Evolutionary conservation across 2,888 invertebrate genomes (phyloP).

Genomic region (Clunio marinus): DNA sequence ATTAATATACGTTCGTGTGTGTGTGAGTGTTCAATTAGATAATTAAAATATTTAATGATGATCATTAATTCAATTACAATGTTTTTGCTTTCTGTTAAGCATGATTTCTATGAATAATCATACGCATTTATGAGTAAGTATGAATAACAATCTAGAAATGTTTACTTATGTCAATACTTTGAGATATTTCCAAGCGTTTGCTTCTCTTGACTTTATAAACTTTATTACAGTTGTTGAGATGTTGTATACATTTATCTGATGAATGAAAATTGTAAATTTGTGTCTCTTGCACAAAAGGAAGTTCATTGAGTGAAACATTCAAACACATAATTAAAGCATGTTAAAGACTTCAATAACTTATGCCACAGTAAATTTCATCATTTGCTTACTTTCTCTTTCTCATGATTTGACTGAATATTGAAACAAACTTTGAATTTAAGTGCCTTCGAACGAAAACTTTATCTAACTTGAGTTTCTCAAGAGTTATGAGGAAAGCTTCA

Average conservation of each 20-base stretch:
- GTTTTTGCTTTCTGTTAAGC: neutral
- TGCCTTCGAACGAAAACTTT: slow-evolving; percentile 28
- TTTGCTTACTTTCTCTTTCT: neutral
- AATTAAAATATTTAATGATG: neutral
- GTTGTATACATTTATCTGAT: slow-evolving; percentile 9
- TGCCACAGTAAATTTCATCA: neutral
- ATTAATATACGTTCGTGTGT: neutral
- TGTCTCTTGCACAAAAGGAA: neutral
- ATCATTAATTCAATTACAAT: slow-evolving; percentile 8
- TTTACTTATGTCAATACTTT: too few relatives aligned
- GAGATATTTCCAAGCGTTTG: slow-evolving; percentile 15
- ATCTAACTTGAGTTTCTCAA: neutral
- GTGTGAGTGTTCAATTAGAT: neutral
- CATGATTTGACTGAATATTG: slow-evolving; percentile 21
- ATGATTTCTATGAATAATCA: neutral
- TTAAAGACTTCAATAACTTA: neutral
- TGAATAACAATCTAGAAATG: neutral
- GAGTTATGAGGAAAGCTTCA: neutral
- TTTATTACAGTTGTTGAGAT: neutral
- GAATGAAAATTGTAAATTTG: neutral
- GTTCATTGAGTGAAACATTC: neutral
- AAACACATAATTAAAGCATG: neutral
- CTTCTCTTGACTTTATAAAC: slow-evolving; percentile 6
- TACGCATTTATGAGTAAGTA: neutral
- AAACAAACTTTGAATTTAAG: slow-evolving; percentile 28